Evolutionary conservation across 1,140 invertebrate species (phyloP).

Genomic region (Drosophila nigrodunni): DNA sequence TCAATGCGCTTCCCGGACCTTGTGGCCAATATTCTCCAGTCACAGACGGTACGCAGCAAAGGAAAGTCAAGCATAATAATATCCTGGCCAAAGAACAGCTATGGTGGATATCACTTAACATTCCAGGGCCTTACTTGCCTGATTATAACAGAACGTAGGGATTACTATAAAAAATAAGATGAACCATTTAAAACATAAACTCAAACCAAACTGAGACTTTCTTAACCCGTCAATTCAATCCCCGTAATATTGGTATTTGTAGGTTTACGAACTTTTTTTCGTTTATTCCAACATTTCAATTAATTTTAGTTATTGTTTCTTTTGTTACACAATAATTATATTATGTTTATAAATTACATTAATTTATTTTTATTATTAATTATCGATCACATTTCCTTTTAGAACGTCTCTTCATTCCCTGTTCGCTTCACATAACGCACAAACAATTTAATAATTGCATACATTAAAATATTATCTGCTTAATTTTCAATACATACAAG

Average conservation of each 20-base stretch:
- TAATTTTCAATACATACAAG: constrained; percentile 46
- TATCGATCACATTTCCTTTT: constrained; percentile 84
- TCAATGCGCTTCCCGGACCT: too few species aligned
- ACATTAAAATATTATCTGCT: constrained; percentile 36
- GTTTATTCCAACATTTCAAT: constrained; percentile 72
- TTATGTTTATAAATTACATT: constrained; percentile 60
- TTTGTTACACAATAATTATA: constrained; percentile 71
- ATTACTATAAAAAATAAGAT: neutral
- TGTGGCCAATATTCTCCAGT: too few species aligned
- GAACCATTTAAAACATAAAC: too few species aligned
- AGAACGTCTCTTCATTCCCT: constrained; percentile 76
- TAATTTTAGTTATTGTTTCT: constrained; percentile 75
- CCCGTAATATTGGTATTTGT: neutral
- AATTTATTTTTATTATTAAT: constrained; percentile 74
- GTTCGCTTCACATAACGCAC: constrained; percentile 65
- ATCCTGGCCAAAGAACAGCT: constrained; percentile 77
- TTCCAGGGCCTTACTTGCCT: constrained; percentile 64
- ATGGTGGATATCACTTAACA: constrained; percentile 77
- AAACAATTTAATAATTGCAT: constrained; percentile 49
- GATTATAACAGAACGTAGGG: constrained; percentile 42
- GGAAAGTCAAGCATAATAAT: constrained; percentile 72
- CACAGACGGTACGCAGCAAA: too few species aligned
- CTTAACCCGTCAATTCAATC: too few species aligned
- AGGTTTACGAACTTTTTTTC: constrained; percentile 30
- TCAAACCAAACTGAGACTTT: too few species aligned